Evolutionary conservation across 1,140 invertebrate genomes (phyloP).

Genomic region (Drosophila triauraria): DNA sequence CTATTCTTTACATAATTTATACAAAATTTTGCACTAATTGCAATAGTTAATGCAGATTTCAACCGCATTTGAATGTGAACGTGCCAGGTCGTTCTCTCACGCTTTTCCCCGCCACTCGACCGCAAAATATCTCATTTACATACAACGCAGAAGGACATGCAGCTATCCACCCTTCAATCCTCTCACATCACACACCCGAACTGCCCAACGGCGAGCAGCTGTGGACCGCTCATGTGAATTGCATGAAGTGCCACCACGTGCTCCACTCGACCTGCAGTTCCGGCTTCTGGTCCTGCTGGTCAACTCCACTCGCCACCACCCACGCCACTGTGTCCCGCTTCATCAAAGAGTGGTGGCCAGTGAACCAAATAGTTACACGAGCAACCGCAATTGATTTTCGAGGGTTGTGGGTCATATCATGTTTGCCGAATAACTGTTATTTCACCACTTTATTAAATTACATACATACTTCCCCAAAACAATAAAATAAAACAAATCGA

Average conservation of each 20-base stretch:
- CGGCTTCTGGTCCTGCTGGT: background rate
- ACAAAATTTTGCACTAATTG: constrained; percentile 80
- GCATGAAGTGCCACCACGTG: constrained; percentile 69
- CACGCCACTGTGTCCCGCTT: background rate
- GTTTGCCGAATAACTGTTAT: constrained; percentile 47
- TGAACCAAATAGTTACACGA: constrained; percentile 61
- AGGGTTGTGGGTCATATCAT: constrained; percentile 34
- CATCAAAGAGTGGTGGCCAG: constrained; percentile 36
- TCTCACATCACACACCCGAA: background rate
- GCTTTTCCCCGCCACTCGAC: constrained; percentile 24
- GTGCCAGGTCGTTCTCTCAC: constrained; percentile 48
- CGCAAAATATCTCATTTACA: constrained; percentile 81
- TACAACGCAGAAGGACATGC: constrained; percentile 55
- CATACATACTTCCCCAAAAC: constrained; percentile 26
- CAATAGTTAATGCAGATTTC: constrained; percentile 83
- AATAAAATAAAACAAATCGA: constrained; percentile 30
- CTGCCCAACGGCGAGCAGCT: constrained; percentile 63
- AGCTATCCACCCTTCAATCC: background rate
- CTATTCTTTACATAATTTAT: constrained; percentile 84
- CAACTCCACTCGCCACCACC: constrained; percentile 1
- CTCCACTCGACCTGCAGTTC: constrained; percentile 13
- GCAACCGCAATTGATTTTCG: constrained; percentile 71
- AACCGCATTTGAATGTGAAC: constrained; percentile 77
- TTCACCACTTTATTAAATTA: constrained; percentile 57
- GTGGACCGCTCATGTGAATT: constrained; percentile 77